These are phyloP conservation scores for Crotalus horridus DNA, from an alignment of 2,113 vertebrate genomes.

Conservation along the genomic window DNA sequence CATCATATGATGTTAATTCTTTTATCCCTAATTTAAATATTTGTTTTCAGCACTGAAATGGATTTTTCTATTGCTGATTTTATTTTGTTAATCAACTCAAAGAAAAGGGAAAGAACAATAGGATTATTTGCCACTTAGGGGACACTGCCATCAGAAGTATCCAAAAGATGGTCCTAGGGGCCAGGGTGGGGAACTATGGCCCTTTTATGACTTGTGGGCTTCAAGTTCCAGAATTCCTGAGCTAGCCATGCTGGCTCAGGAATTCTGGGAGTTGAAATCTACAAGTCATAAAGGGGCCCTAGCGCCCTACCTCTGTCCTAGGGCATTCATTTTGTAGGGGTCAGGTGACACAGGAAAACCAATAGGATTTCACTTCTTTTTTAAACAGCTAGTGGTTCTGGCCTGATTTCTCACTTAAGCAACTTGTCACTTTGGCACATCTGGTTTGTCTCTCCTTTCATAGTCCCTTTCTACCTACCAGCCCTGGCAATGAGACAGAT, in stretches of 20 bases:
- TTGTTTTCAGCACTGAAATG: neutral
- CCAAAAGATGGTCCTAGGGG: neutral
- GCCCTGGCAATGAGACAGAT: neutral
- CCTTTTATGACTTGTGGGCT: neutral
- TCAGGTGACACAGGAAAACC: neutral
- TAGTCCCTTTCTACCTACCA: neutral
- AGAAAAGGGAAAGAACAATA: neutral
- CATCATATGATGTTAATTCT: neutral
- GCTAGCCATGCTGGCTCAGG: too few species aligned
- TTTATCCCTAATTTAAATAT: neutral
- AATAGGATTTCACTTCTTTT: neutral
- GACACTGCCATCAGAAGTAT: neutral
- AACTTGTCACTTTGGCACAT: neutral
- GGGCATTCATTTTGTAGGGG: too few species aligned
- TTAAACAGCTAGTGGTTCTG: neutral
- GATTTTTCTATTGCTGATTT: neutral
- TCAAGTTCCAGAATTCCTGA: too few species aligned
- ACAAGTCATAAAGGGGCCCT: neutral
- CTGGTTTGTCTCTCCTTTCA: neutral
- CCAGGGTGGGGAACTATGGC: neutral
- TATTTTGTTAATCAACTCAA: neutral
- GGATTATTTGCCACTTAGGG: too few species aligned
- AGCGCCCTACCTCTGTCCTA: neutral
- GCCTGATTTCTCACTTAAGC: neutral
- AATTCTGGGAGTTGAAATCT: neutral